Conservation (phyloP, 2,797 vertebrate genomes). For the Sebastes iracundus region DNA sequence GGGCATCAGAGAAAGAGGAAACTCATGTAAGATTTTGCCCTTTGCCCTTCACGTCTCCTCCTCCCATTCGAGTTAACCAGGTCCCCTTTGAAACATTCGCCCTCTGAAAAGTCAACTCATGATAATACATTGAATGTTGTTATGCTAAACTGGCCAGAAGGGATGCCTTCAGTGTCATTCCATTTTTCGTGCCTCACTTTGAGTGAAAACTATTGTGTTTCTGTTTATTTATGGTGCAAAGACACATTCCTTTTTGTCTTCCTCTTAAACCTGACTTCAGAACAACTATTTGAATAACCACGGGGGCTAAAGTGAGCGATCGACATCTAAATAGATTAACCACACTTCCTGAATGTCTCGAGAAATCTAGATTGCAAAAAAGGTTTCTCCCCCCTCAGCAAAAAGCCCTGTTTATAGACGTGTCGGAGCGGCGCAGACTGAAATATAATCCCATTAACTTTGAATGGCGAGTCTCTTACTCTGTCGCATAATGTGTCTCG, state of each 20-base stretch:
- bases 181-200: slow-evolving; percentile 9
- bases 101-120: slow-evolving; percentile 62
- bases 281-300: slow-evolving; percentile 22
- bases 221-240: slow-evolving; percentile 34
- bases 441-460: slow-evolving; percentile 77
- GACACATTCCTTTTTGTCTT: slow-evolving; percentile 15
- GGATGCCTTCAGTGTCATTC: slow-evolving; percentile 20
- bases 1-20: slow-evolving; percentile 76
- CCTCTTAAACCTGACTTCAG: neutral
- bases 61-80: slow-evolving; percentile 56
- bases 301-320: neutral
- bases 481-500: slow-evolving; percentile 71
- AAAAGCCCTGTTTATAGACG: slow-evolving; percentile 57
- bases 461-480: slow-evolving; percentile 75
- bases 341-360: slow-evolving; percentile 34
- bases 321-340: slow-evolving; percentile 27
- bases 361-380: slow-evolving; percentile 30
- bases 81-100: slow-evolving; percentile 52
- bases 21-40: slow-evolving; percentile 78
- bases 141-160: slow-evolving; percentile 50
- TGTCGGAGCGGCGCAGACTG: slow-evolving; percentile 54
- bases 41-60: slow-evolving; percentile 75
- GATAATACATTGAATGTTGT: slow-evolving; percentile 54
- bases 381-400: slow-evolving; percentile 27
- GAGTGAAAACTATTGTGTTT: slow-evolving; percentile 22